A percentile compares a stretch with the other conserved stretches of the same genome.
phyloP scores from a whole-genome alignment of 92 coral and sea anemone species.

The Epizoanthus ramosus region DNA sequence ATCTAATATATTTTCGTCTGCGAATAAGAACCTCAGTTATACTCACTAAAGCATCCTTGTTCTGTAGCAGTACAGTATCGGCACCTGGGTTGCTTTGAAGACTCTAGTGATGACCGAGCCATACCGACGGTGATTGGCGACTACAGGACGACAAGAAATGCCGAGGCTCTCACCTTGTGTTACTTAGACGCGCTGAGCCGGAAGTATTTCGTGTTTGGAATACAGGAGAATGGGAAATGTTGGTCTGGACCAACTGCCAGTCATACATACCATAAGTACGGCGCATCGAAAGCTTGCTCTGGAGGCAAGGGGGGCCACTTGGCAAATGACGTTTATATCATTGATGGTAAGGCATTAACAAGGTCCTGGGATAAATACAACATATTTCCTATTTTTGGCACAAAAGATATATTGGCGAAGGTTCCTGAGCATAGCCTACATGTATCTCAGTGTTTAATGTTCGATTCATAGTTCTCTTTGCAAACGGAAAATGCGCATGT shows the following conservation, averaged over 20 bases:
- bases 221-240: constrained; percentile 16
- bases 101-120: constrained; percentile 13
- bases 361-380: neutral
- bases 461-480: too few relatives aligned
- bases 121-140: constrained; percentile 16
- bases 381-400: too few relatives aligned
- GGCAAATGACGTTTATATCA: constrained; percentile 13
- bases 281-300: constrained; percentile 1
- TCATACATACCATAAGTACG: constrained; percentile 5
- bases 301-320: constrained; percentile 21
- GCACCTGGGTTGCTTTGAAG: constrained; percentile 20
- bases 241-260: neutral
- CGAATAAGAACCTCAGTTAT: neutral
- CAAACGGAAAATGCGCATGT: too few relatives aligned
- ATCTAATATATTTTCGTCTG: neutral
- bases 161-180: constrained; percentile 15
- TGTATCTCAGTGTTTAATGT: too few relatives aligned
- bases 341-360: constrained; percentile 4
- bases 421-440: too few relatives aligned
- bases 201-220: constrained; percentile 21
- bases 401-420: too few relatives aligned
- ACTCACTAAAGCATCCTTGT: neutral
- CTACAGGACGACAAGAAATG: constrained; percentile 5
- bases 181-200: constrained; percentile 21
- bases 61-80: neutral